Conservation (phyloP, 2,113 vertebrate genomes). For the Neogale vison region DNA sequence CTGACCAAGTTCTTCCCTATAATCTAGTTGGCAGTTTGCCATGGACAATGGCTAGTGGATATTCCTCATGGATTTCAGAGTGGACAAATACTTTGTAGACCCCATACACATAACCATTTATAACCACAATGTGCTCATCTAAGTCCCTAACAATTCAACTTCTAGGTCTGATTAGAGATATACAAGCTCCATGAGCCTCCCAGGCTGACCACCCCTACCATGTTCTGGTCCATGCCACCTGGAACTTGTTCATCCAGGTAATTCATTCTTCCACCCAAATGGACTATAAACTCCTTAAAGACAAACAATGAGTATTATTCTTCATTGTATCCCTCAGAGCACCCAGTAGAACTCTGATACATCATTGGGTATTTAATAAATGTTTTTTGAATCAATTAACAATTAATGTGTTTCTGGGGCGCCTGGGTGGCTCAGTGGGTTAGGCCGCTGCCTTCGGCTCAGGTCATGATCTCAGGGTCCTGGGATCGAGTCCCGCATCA, state of each 20-base stretch:
- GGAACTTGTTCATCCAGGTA: background rate
- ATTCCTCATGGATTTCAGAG: background rate
- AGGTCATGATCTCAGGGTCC: too few relatives aligned
- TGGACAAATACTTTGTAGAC: background rate
- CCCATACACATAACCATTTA: background rate
- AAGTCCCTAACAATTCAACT: background rate
- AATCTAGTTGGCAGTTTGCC: background rate
- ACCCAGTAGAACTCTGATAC: background rate
- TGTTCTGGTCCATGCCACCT: background rate
- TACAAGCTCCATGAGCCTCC: background rate
- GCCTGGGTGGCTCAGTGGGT: too few relatives aligned
- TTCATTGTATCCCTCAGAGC: background rate
- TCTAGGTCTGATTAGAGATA: background rate
- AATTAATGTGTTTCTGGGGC: constrained; percentile 28
- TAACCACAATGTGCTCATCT: background rate
- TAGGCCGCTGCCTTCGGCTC: too few relatives aligned
- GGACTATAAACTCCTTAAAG: constrained; percentile 14
- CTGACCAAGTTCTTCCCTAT: background rate
- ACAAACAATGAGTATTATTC: background rate
- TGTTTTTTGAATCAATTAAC: constrained; percentile 31
- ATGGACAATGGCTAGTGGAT: background rate
- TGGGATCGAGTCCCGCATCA: too few relatives aligned
- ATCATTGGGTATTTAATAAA: background rate
- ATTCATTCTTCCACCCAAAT: background rate
- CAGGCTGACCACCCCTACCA: background rate